These are phyloP conservation scores for Protula sp. DNA, from an alignment of 2,888 invertebrate species.

Conservation along the genomic window DNA sequence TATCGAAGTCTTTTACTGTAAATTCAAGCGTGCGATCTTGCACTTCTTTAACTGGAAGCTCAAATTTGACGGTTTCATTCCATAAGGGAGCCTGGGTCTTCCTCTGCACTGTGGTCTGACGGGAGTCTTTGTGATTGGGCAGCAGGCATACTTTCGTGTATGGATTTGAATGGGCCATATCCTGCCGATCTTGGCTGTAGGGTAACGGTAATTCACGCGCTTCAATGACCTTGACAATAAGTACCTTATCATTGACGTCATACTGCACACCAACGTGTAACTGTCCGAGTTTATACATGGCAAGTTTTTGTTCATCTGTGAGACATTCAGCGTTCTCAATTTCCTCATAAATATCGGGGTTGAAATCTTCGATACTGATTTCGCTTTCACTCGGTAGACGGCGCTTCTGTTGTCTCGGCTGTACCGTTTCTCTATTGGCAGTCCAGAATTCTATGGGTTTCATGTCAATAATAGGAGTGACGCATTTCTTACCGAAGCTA, in stretches of 20 bases:
- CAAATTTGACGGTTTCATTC: conserved; percentile 55
- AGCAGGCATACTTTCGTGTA: conserved; percentile 53
- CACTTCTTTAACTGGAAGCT: conserved; percentile 52
- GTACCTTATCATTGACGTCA: conserved; percentile 42
- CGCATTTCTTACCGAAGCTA: conserved; percentile 29
- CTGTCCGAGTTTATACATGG: conserved; percentile 26
- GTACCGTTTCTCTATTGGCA: conserved; percentile 50
- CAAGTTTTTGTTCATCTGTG: conserved; percentile 49
- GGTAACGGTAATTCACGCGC: conserved; percentile 54
- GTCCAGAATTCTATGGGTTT: conserved; percentile 55
- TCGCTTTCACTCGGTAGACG: conserved; percentile 48
- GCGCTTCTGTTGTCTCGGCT: conserved; percentile 37
- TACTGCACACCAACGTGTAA: conserved; percentile 51
- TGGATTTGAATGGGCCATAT: conserved; percentile 56
- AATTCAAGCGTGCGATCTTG: conserved; percentile 53
- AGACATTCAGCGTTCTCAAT: conserved; percentile 32
- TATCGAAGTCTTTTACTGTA: conserved; percentile 56
- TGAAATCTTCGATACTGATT: conserved; percentile 50
- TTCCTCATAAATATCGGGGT: conserved; percentile 48
- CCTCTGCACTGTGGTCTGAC: conserved; percentile 54
- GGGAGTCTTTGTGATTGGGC: conserved; percentile 54
- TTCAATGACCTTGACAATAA: conserved; percentile 54
- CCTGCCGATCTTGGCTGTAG: conserved; percentile 47
- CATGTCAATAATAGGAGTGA: conserved; percentile 52
- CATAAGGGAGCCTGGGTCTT: conserved; percentile 55